These are phyloP conservation scores for Rhyzopertha dominica DNA, from an alignment of 1,140 invertebrate species.

Conservation along the genomic window DNA sequence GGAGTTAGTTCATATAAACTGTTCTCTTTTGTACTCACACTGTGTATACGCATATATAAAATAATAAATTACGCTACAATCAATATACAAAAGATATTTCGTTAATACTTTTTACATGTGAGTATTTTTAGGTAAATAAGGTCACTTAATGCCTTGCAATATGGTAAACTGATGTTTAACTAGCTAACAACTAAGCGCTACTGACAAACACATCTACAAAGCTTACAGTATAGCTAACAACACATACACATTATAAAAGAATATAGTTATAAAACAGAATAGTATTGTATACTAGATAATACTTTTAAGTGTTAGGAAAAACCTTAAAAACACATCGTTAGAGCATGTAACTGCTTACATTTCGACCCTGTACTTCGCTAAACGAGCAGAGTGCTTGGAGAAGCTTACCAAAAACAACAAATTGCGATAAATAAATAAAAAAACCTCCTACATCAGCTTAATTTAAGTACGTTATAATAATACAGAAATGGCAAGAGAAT, in stretches of 20 bases:
- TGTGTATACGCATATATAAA: constrained; percentile 11
- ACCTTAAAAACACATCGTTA: constrained; percentile 2
- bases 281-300: neutral
- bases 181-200: constrained; percentile 31
- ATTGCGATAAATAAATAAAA: constrained; percentile 28
- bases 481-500: constrained; percentile 46
- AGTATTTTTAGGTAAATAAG: constrained; percentile 40
- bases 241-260: constrained; percentile 9
- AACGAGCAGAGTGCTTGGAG: neutral
- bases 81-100: constrained; percentile 27
- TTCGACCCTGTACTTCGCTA: neutral
- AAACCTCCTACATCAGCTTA: constrained; percentile 19
- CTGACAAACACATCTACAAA: constrained; percentile 22
- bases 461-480: constrained; percentile 26
- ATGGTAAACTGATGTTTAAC: constrained; percentile 41
- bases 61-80: constrained; percentile 17
- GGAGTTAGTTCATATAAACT: constrained; percentile 16
- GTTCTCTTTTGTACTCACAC: constrained; percentile 35
- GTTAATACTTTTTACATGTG: constrained; percentile 36
- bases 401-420: constrained; percentile 15
- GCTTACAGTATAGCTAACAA: constrained; percentile 10
- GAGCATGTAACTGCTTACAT: constrained; percentile 2
- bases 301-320: neutral
- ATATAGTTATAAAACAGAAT: neutral
- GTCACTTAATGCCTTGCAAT: constrained; percentile 38